Evolutionary conservation across 2,113 vertebrate genomes (phyloP).

Genomic region (Orthonyx spaldingii): DNA sequence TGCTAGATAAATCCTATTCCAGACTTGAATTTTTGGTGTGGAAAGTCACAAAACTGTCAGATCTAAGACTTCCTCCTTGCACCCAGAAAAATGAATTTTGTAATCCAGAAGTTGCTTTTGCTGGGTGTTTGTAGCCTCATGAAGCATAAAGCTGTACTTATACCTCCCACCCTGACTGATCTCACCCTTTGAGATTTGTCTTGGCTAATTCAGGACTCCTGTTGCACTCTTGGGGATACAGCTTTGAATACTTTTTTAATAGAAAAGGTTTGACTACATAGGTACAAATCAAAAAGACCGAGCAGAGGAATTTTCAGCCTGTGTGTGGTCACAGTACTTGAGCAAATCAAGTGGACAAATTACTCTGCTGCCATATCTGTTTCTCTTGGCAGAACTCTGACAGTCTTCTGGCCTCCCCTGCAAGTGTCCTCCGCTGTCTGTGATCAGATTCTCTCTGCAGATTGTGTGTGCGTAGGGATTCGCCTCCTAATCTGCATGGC

Average conservation of each 20-base stretch:
- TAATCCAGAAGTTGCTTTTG: background rate
- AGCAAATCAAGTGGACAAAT: conserved; percentile 18
- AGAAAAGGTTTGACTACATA: background rate
- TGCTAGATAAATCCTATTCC: background rate
- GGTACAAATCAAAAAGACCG: background rate
- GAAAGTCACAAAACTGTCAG: background rate
- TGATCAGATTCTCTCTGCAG: background rate
- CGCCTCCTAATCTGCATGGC: background rate
- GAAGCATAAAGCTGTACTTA: background rate
- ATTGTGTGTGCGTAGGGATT: background rate
- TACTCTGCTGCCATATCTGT: background rate
- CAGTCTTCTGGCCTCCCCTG: background rate
- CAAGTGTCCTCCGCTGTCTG: background rate
- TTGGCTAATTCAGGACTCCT: background rate
- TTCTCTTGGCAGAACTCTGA: conserved; percentile 25
- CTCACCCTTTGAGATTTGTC: background rate
- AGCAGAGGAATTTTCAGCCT: background rate
- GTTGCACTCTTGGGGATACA: background rate
- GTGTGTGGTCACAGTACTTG: conserved; percentile 16
- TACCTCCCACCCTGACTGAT: background rate
- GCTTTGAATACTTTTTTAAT: background rate
- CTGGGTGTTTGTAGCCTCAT: background rate
- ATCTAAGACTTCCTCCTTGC: background rate
- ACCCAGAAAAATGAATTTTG: background rate
- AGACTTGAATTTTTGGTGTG: background rate